A percentile compares a stretch with the other conserved stretches of the same genome.
phyloP scores from a whole-genome alignment of 92 coral and sea anemone genomes.

The Porites evermanni region DNA sequence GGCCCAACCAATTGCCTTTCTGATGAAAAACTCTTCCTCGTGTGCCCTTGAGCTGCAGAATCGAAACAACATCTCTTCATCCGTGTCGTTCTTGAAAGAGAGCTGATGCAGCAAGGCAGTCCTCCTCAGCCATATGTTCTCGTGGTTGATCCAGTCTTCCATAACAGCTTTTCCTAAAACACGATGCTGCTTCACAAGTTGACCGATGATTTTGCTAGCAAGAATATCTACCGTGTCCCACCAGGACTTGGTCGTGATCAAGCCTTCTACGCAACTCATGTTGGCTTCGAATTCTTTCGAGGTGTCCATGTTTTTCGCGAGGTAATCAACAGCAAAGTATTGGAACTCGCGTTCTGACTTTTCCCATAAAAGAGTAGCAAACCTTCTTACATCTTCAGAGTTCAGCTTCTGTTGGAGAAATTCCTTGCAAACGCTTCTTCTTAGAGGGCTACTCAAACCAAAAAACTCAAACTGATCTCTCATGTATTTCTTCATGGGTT shows the following conservation, averaged over 20 bases:
- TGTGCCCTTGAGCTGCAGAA: slow-evolving; percentile 83
- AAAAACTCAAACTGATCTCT: slow-evolving; percentile 90
- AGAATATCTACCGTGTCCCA: slow-evolving; percentile 96
- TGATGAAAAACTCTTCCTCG: slow-evolving; percentile 95
- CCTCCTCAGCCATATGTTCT: slow-evolving; percentile 97
- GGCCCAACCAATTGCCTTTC: slow-evolving; percentile 98
- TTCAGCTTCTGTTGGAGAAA: slow-evolving; percentile 60
- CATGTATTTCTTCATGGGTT: slow-evolving; percentile 92
- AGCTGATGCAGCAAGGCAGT: slow-evolving; percentile 94
- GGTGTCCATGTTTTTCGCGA: slow-evolving; percentile 73
- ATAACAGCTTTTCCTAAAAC: slow-evolving; percentile 67
- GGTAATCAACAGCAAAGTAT: slow-evolving; percentile 79
- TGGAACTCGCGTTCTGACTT: slow-evolving; percentile 93
- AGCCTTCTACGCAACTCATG: slow-evolving; percentile 63
- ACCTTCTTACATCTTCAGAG: slow-evolving; percentile 60
- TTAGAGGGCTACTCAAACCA: slow-evolving; percentile 81
- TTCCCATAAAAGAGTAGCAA: slow-evolving; percentile 78
- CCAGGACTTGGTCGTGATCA: slow-evolving; percentile 90
- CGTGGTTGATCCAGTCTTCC: slow-evolving; percentile 92
- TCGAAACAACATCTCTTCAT: slow-evolving; percentile 79
- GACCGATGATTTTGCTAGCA: slow-evolving; percentile 78
- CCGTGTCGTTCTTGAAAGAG: slow-evolving; percentile 78
- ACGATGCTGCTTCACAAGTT: slow-evolving; percentile 79
- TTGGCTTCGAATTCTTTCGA: slow-evolving; percentile 79
- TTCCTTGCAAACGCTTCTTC: slow-evolving; percentile 74